Evolutionary conservation across 2,888 invertebrate species (phyloP).

Genomic region (Chrysolina haemoptera): DNA sequence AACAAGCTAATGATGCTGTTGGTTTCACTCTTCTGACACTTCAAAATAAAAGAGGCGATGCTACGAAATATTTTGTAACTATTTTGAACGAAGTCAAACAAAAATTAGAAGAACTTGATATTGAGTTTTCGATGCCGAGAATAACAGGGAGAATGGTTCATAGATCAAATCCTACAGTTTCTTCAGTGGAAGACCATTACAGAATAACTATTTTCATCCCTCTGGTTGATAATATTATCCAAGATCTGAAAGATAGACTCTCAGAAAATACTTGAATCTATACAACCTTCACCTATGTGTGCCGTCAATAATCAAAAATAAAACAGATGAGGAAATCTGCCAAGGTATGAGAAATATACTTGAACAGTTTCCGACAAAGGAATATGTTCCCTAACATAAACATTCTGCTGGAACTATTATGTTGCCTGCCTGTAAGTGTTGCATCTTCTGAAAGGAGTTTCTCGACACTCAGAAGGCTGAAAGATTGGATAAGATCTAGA

Average conservation of each 20-base stretch:
- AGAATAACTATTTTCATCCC: background rate
- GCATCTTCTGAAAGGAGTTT: no score
- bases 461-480: no score
- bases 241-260: slow-evolving; percentile 13
- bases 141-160: slow-evolving; percentile 17
- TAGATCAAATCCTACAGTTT: slow-evolving; percentile 22
- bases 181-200: slow-evolving; percentile 13
- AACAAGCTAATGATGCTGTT: slow-evolving; percentile 16
- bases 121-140: slow-evolving; percentile 17
- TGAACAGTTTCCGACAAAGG: slow-evolving; percentile 5
- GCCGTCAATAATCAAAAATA: no score
- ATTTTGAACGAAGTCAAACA: slow-evolving; percentile 15
- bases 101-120: slow-evolving; percentile 12
- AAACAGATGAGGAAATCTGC: no score
- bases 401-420: no score
- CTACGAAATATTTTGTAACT: slow-evolving; percentile 1
- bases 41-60: slow-evolving; percentile 17
- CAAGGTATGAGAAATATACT: background rate
- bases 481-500: no score
- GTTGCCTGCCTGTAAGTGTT: no score
- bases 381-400: no score
- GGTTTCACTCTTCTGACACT: slow-evolving; percentile 15
- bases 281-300: slow-evolving; percentile 10
- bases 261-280: slow-evolving; percentile 10
- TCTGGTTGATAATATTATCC: background rate